Evolutionary conservation across 2,797 vertebrate genomes (phyloP).

Genomic region (Otolemur crassicaudatus): DNA sequence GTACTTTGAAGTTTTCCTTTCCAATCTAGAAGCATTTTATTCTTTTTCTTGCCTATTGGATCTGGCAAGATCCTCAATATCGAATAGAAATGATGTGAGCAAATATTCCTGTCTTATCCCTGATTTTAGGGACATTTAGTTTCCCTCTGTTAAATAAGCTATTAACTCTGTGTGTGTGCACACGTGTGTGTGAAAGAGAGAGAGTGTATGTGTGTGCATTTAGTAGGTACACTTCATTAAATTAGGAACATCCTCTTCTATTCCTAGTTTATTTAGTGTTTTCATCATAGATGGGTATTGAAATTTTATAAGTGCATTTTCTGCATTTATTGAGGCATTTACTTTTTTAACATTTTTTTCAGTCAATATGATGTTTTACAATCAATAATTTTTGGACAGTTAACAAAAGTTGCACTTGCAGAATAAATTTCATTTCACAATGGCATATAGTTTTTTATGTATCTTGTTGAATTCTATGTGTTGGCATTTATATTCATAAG

Average conservation of each 20-base stretch:
- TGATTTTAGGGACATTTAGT: background rate
- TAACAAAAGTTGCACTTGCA: background rate
- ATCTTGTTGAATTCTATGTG: background rate
- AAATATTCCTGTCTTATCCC: background rate
- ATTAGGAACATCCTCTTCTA: background rate
- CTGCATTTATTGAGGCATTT: background rate
- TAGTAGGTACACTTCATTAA: background rate
- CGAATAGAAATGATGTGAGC: background rate
- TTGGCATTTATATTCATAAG: background rate
- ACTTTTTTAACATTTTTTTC: background rate
- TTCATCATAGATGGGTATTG: background rate
- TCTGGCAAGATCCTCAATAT: background rate
- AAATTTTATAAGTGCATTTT: background rate
- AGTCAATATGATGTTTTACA: background rate
- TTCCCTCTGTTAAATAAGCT: background rate
- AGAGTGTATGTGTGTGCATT: background rate
- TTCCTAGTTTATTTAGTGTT: background rate
- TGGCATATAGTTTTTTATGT: background rate
- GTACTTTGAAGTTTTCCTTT: background rate
- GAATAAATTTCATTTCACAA: background rate
- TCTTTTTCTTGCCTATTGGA: background rate
- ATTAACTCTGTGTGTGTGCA: background rate
- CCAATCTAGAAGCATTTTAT: background rate
- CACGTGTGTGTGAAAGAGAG: too few species aligned
- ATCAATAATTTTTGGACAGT: background rate